A percentile compares a stretch with the other conserved stretches of the same genome.
phyloP scores from a whole-genome alignment of 1,140 invertebrate species.

The Leptonema lineaticorne region DNA sequence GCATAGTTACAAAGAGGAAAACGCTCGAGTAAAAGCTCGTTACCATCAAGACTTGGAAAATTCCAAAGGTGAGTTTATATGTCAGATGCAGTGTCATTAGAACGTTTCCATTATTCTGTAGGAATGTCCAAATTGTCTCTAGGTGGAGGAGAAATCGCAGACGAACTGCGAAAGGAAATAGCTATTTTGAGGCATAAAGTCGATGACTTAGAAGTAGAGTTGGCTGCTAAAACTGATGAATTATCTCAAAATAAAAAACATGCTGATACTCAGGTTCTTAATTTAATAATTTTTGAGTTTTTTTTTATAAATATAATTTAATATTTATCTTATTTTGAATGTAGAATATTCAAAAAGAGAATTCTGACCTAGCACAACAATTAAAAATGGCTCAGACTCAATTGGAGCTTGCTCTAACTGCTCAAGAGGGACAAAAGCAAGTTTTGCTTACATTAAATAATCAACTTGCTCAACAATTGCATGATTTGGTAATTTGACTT shows the following conservation, averaged over 20 bases:
- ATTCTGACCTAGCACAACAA: constrained; percentile 69
- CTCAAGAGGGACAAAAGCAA: constrained; percentile 81
- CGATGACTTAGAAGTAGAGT: constrained; percentile 73
- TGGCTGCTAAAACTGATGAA: constrained; percentile 79
- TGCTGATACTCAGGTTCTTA: constrained; percentile 42
- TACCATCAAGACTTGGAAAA: constrained; percentile 39
- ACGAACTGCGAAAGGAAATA: constrained; percentile 57
- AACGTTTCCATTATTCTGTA: constrained; percentile 2
- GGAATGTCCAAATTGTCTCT: background rate
- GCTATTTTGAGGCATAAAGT: constrained; percentile 70
- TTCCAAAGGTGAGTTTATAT: constrained; percentile 33
- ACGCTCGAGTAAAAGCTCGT: constrained; percentile 76
- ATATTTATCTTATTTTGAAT: constrained; percentile 2
- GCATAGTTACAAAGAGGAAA: constrained; percentile 95
- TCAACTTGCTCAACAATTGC: constrained; percentile 79
- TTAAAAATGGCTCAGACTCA: constrained; percentile 78
- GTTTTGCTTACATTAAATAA: constrained; percentile 83
- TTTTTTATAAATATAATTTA: background rate
- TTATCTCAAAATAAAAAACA: constrained; percentile 58
- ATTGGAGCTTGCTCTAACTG: constrained; percentile 75
- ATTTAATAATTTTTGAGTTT: background rate
- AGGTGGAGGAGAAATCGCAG: constrained; percentile 53
- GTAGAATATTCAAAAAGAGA: constrained; percentile 32
- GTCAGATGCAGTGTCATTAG: background rate
- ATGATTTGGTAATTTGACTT: constrained; percentile 68